Percentiles rank a stretch among this genome's conserved stretches.
Evolutionary conservation across 2,888 invertebrate species (phyloP).

Genomic region (Hyalella azteca): DNA sequence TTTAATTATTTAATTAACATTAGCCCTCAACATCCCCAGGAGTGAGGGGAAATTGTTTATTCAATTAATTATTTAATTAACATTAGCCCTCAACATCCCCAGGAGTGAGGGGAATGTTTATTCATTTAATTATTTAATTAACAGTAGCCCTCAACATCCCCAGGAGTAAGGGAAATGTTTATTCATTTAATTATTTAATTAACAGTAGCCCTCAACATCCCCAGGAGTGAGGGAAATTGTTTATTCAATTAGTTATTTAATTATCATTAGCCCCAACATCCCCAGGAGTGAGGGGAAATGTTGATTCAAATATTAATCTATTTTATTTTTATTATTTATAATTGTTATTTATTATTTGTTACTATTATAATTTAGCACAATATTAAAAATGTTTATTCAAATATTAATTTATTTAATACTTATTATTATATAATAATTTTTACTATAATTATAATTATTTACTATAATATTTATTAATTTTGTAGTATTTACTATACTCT

Average conservation of each 20-base stretch:
- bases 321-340: not conserved
- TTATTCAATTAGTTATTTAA: not conserved
- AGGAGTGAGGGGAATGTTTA: not conserved
- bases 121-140: not conserved
- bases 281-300: not conserved
- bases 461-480: too few species aligned
- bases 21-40: not conserved
- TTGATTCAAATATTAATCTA: not conserved
- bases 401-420: not conserved
- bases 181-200: not conserved
- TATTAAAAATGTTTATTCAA: not conserved
- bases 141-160: not conserved
- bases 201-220: not conserved
- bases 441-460: too few species aligned
- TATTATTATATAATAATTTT: too few species aligned
- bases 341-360: too few species aligned
- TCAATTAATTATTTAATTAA: not conserved
- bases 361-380: not conserved
- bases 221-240: not conserved
- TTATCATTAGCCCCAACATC: not conserved
- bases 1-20: not conserved
- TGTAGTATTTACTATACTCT: too few species aligned
- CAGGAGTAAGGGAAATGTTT: not conserved
- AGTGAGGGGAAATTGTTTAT: not conserved
- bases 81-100: not conserved